Conservation (phyloP, 1,140 invertebrate genomes). For the Drosophila willistoni region DNA sequence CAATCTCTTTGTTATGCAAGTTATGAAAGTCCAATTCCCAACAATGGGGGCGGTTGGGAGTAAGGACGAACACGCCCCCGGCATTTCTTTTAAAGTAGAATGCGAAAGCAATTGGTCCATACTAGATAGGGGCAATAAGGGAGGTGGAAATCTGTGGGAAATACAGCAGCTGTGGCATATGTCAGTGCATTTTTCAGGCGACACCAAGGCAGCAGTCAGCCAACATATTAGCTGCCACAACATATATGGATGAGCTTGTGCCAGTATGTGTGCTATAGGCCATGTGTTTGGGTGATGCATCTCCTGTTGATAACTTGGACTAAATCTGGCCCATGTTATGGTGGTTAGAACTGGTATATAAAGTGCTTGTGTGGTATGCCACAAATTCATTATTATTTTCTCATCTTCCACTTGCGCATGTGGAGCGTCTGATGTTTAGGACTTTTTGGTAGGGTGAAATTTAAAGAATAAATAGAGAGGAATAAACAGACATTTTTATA, state of each 20-base stretch:
- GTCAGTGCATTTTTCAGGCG: slow-evolving; percentile 79
- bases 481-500: background rate
- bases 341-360: slow-evolving; percentile 48
- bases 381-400: slow-evolving; percentile 79
- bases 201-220: slow-evolving; percentile 50
- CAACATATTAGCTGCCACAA: slow-evolving; percentile 79
- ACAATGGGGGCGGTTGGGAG: slow-evolving; percentile 21
- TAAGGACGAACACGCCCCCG: slow-evolving; percentile 44
- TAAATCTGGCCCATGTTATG: slow-evolving; percentile 71
- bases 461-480: background rate
- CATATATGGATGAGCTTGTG: slow-evolving; percentile 18
- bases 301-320: slow-evolving; percentile 68
- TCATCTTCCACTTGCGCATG: slow-evolving; percentile 29
- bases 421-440: slow-evolving; percentile 48
- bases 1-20: slow-evolving; percentile 71
- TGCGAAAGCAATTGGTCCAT: background rate
- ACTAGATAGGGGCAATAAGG: background rate
- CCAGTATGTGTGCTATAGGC: slow-evolving; percentile 4
- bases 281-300: slow-evolving; percentile 52
- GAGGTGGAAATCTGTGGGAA: background rate
- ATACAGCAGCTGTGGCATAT: slow-evolving; percentile 67
- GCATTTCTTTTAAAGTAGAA: slow-evolving; percentile 62
- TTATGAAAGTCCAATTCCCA: slow-evolving; percentile 31
- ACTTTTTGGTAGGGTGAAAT: slow-evolving; percentile 19
- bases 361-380: slow-evolving; percentile 77